phyloP scores from a whole-genome alignment of 2,113 vertebrate species.

The Camelus dromedarius region DNA sequence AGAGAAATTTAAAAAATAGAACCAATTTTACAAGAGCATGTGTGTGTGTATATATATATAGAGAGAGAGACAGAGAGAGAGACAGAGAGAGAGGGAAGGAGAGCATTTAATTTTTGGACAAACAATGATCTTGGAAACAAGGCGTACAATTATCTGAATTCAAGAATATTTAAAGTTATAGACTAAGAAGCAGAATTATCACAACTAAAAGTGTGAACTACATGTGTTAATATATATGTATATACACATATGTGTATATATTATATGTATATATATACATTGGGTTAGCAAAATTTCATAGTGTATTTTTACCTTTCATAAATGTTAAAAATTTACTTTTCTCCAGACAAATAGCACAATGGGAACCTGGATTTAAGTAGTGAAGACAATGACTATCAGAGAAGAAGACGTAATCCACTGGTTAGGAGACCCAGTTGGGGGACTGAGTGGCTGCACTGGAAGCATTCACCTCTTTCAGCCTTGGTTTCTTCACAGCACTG shows the following conservation, averaged over 20 bases:
- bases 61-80: no score
- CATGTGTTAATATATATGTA: not conserved
- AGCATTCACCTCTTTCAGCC: rapidly evolving
- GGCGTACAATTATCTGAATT: not conserved
- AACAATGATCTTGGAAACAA: not conserved
- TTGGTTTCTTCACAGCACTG: not conserved
- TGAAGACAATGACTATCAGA: not conserved
- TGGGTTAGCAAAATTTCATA: not conserved
- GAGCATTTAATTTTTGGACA: not conserved
- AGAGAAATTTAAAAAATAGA: not conserved
- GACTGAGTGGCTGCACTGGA: no score
- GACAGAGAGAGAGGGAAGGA: no score
- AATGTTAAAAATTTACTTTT: not conserved
- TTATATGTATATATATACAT: not conserved
- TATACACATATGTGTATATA: not conserved
- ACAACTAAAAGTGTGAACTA: not conserved
- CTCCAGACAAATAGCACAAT: not conserved
- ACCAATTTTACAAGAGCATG: not conserved
- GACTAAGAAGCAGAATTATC: not conserved
- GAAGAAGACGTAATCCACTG: not conserved
- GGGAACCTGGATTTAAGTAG: not conserved
- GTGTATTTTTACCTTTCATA: not conserved
- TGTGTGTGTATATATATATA: no score
- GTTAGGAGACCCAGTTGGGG: no score
- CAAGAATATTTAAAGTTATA: not conserved